These are phyloP conservation scores for Meta bourneti DNA, from an alignment of 2,888 invertebrate genomes.

Conservation along the genomic window DNA sequence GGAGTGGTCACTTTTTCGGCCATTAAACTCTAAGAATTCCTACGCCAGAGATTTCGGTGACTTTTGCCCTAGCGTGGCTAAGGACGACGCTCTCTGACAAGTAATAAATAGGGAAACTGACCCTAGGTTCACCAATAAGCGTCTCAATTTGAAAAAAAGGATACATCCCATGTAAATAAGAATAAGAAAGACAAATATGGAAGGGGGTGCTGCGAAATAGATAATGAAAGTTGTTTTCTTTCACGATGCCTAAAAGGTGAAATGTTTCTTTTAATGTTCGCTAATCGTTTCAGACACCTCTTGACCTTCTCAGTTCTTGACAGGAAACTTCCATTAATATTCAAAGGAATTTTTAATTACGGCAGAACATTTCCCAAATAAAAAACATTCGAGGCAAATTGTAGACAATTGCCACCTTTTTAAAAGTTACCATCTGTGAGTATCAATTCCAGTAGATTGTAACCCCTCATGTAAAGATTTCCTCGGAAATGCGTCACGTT, in stretches of 20 bases:
- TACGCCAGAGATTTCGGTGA: conserved; percentile 7
- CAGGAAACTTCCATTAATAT: not conserved
- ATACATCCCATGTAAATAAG: conserved; percentile 37
- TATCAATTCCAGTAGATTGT: no score
- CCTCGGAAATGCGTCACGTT: no score
- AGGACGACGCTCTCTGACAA: conserved; percentile 12
- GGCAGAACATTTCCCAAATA: no score
- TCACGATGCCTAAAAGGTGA: not conserved
- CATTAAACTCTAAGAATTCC: conserved; percentile 43
- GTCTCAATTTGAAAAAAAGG: conserved; percentile 48
- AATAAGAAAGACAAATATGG: conserved; percentile 20
- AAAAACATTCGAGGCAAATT: no score
- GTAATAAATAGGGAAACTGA: conserved; percentile 44
- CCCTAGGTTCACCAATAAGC: conserved; percentile 52
- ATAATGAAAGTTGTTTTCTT: conserved; percentile 11
- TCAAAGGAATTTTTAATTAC: not conserved
- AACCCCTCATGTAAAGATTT: no score
- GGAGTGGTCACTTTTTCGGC: conserved; percentile 9
- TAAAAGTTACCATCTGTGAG: no score
- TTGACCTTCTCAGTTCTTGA: not conserved
- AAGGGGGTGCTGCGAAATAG: not conserved
- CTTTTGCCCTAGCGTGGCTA: not conserved
- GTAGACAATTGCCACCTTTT: no score
- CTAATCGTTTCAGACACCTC: conserved; percentile 13
- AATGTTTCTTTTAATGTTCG: conserved; percentile 32